Percentiles rank a stretch among this genome's conserved stretches.
These are phyloP conservation scores for Apamea sordens DNA, from an alignment of 2,888 invertebrate genomes.

Conservation along the genomic window DNA sequence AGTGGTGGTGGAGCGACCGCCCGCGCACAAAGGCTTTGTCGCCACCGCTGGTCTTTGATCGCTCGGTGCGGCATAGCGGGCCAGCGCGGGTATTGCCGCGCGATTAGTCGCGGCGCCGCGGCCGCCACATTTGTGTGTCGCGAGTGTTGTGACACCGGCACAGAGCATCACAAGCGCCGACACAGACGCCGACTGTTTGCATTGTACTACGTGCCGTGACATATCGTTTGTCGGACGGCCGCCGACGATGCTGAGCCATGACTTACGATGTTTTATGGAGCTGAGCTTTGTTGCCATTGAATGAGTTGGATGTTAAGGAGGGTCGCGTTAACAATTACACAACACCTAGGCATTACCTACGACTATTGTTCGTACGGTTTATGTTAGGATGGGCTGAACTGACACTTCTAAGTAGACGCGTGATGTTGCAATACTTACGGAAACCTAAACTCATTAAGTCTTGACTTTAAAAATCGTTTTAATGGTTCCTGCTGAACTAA, in stretches of 20 bases:
- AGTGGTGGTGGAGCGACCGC: constrained; percentile 74
- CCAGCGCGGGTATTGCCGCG: constrained; percentile 79
- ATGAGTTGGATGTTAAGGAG: constrained; percentile 77
- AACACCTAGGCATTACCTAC: constrained; percentile 75
- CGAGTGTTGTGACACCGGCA: constrained; percentile 84
- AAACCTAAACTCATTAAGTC: constrained; percentile 57
- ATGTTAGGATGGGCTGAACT: constrained; percentile 71
- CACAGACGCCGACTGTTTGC: constrained; percentile 88
- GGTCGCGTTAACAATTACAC: constrained; percentile 81
- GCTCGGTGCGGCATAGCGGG: constrained; percentile 74
- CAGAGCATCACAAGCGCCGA: constrained; percentile 83
- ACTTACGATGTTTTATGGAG: constrained; percentile 80
- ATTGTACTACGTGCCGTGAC: constrained; percentile 89
- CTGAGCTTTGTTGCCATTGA: constrained; percentile 81
- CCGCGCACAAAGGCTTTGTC: constrained; percentile 83
- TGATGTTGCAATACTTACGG: constrained; percentile 76
- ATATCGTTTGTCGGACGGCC: constrained; percentile 85
- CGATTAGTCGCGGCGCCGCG: constrained; percentile 86
- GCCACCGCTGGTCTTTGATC: constrained; percentile 77
- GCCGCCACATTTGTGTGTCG: constrained; percentile 70
- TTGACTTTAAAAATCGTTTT: constrained; percentile 43
- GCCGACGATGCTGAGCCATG: constrained; percentile 76
- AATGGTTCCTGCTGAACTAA: constrained; percentile 32
- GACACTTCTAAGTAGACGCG: constrained; percentile 71
- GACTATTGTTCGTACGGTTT: constrained; percentile 72